Conservation (phyloP, 1,140 invertebrate species). For the Chironomus tepperi region DNA sequence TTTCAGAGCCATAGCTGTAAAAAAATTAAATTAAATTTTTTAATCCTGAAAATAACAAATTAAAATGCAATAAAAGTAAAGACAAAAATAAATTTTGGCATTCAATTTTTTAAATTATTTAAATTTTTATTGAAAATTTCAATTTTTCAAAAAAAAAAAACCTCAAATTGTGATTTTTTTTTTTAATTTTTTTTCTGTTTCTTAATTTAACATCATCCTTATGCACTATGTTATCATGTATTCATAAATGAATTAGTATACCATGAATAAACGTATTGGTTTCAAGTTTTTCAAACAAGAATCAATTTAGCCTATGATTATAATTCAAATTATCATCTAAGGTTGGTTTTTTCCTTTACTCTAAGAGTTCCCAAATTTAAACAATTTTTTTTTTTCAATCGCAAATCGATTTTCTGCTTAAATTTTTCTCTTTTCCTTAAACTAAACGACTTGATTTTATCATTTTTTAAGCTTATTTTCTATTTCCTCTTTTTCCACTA, state of each 20-base stretch:
- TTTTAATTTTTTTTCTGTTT: too few species aligned
- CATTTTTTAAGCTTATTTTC: not conserved
- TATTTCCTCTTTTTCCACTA: too few species aligned
- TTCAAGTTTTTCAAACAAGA: conserved; percentile 2
- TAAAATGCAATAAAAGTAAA: not conserved
- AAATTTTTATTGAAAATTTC: not conserved
- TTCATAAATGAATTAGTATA: conserved; percentile 5
- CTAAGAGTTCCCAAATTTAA: not conserved
- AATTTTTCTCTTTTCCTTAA: not conserved
- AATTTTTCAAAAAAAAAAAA: too few species aligned
- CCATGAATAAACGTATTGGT: conserved; percentile 12
- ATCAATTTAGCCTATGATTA: conserved; percentile 13
- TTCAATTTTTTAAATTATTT: conserved; percentile 9
- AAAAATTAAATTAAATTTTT: too few species aligned
- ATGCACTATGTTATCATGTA: not conserved
- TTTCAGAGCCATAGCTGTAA: not conserved
- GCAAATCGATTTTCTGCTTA: too few species aligned
- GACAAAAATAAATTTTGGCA: not conserved
- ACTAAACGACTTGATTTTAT: not conserved
- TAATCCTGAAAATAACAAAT: not conserved
- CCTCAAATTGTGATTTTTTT: too few species aligned
- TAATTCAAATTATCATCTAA: not conserved
- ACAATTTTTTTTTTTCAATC: not conserved
- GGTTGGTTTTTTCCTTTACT: not conserved
- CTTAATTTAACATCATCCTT: not conserved